These are phyloP conservation scores for Fulmarus glacialis DNA, from an alignment of 2,113 vertebrate genomes.

Conservation along the genomic window DNA sequence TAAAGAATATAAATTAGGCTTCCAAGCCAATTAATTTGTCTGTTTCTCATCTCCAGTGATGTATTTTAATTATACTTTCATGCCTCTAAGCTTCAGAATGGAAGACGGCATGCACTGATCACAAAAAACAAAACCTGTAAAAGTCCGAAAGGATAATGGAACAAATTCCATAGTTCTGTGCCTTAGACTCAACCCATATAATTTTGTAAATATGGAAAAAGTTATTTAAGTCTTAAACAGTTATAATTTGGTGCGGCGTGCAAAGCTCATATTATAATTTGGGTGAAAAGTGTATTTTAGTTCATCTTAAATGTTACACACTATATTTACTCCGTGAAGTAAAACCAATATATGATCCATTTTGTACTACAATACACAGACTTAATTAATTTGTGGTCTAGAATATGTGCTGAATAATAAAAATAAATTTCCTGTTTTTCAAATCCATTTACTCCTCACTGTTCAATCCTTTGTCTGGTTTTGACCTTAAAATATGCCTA, in stretches of 20 bases:
- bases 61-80: conserved; percentile 57
- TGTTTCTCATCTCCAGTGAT: conserved; percentile 54
- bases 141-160: background rate
- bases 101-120: background rate
- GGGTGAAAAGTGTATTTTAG: background rate
- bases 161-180: background rate
- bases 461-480: background rate
- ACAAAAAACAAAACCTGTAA: background rate
- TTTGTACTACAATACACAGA: background rate
- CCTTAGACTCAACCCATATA: background rate
- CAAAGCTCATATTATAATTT: background rate
- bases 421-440: background rate
- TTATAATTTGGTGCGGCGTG: background rate
- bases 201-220: background rate
- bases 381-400: background rate
- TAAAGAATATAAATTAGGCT: conserved; percentile 67
- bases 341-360: background rate
- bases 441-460: background rate
- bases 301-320: background rate
- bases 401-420: background rate
- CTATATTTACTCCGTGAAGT: background rate
- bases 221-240: background rate
- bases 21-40: conserved; percentile 64
- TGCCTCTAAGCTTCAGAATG: background rate
- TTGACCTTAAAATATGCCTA: background rate